Conservation (phyloP, 1,140 invertebrate species). For the Melitaea cinxia region DNA sequence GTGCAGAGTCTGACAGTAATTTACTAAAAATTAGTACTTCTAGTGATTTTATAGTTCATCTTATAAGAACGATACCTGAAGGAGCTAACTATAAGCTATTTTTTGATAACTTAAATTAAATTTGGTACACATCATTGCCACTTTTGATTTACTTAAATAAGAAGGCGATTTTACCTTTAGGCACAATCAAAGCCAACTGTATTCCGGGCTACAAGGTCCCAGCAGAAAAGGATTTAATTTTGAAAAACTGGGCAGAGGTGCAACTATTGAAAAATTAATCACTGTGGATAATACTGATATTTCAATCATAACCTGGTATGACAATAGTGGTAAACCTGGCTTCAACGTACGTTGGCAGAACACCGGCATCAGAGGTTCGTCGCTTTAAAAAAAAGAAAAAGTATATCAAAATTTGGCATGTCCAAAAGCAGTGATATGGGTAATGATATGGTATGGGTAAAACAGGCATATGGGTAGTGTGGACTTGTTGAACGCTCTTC, state of each 20-base stretch:
- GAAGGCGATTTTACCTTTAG: slow-evolving; percentile 58
- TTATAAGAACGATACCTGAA: neutral
- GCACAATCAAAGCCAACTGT: slow-evolving; percentile 16
- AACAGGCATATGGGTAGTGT: slow-evolving; percentile 64
- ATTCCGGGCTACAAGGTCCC: slow-evolving; percentile 1
- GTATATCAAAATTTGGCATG: neutral
- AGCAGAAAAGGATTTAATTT: slow-evolving; percentile 16
- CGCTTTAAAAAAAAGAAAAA: neutral
- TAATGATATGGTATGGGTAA: too few species aligned
- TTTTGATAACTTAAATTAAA: neutral
- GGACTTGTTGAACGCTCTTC: slow-evolving; percentile 49
- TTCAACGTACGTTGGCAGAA: slow-evolving; percentile 24
- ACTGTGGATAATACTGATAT: slow-evolving; percentile 49
- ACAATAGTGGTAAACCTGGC: slow-evolving; percentile 49
- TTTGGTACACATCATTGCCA: neutral
- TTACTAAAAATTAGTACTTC: slow-evolving; percentile 5
- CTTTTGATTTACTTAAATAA: neutral
- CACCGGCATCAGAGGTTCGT: neutral
- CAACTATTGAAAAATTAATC: slow-evolving; percentile 41
- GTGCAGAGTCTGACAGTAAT: too few species aligned
- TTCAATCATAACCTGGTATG: slow-evolving; percentile 50
- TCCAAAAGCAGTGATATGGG: neutral
- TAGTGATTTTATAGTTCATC: neutral
- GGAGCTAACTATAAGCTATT: neutral
- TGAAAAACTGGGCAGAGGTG: slow-evolving; percentile 14